Conservation (phyloP, 2,797 vertebrate genomes). For the Melanogrammus aeglefinus region DNA sequence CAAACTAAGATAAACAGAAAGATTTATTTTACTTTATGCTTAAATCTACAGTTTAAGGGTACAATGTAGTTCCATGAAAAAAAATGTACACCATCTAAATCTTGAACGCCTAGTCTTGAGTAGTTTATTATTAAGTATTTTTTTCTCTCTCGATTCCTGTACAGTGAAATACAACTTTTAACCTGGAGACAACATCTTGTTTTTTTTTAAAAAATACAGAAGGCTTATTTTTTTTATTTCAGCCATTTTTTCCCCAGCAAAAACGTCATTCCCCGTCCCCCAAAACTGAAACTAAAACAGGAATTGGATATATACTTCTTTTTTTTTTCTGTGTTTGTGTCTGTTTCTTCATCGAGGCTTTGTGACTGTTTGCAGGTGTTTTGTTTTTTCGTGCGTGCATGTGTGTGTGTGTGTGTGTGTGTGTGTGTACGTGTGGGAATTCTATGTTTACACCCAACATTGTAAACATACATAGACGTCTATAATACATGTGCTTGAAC, state of each 20-base stretch:
- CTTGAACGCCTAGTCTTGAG: conserved; percentile 84
- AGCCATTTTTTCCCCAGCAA: conserved; percentile 72
- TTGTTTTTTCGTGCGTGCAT: conserved; percentile 34
- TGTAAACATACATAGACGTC: conserved; percentile 96
- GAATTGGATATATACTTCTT: conserved; percentile 69
- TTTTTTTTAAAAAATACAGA: conserved; percentile 84
- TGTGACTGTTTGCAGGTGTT: conserved; percentile 34
- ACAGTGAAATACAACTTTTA: conserved; percentile 79
- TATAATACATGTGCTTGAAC: conserved; percentile 99
- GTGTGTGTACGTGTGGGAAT: conserved; percentile 65
- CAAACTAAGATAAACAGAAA: conserved; percentile 20
- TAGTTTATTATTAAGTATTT: conserved; percentile 74
- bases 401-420: conserved; percentile 28
- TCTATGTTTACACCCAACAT: conserved; percentile 99
- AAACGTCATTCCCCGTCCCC: conserved; percentile 59
- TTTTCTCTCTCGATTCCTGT: conserved; percentile 69
- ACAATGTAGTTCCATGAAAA: conserved; percentile 69
- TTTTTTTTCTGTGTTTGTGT: conserved; percentile 46
- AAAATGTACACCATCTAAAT: conserved; percentile 93
- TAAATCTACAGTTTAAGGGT: conserved; percentile 71
- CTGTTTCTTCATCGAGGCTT: conserved; percentile 32
- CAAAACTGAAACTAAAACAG: conserved; percentile 74
- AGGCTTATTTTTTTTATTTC: conserved; percentile 72
- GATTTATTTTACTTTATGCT: conserved; percentile 35
- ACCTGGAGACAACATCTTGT: conserved; percentile 71